Percentiles rank a stretch among this genome's conserved stretches.
phyloP scores from a whole-genome alignment of 2,888 invertebrate genomes.

The Campoletis raptor region DNA sequence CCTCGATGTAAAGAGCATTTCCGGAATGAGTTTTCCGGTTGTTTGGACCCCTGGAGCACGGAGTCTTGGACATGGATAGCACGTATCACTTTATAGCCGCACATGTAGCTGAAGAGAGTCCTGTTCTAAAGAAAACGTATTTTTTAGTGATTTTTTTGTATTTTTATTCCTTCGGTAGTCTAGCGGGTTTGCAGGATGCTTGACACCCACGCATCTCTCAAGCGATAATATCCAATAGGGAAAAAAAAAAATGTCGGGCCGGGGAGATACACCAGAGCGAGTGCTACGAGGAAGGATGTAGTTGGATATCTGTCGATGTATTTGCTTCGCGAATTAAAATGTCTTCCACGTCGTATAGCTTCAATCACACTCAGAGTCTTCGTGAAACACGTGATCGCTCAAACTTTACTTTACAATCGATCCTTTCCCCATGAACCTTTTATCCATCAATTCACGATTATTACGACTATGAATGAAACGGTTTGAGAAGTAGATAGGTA shows the following conservation, averaged over 20 bases:
- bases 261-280: constrained; percentile 34
- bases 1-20: constrained; percentile 51
- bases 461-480: neutral
- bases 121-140: constrained; percentile 26
- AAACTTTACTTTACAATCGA: constrained; percentile 11
- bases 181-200: constrained; percentile 12
- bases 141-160: constrained; percentile 9
- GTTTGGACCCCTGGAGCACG: neutral
- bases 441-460: neutral
- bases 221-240: constrained; percentile 58
- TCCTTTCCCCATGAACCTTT: neutral
- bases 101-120: neutral
- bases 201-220: constrained; percentile 60
- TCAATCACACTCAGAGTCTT: constrained; percentile 13
- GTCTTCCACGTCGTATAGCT: constrained; percentile 29
- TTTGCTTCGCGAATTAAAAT: constrained; percentile 18
- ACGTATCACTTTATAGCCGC: constrained; percentile 4
- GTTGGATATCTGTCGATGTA: constrained; percentile 34
- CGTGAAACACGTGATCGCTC: constrained; percentile 11
- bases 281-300: constrained; percentile 34
- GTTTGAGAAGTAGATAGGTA: too few species aligned
- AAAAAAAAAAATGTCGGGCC: constrained; percentile 30
- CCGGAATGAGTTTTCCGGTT: constrained; percentile 46
- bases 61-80: neutral
- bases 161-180: constrained; percentile 41